Evolutionary conservation across 2,797 vertebrate species (phyloP).

Genomic region (Eulemur albifrons): DNA sequence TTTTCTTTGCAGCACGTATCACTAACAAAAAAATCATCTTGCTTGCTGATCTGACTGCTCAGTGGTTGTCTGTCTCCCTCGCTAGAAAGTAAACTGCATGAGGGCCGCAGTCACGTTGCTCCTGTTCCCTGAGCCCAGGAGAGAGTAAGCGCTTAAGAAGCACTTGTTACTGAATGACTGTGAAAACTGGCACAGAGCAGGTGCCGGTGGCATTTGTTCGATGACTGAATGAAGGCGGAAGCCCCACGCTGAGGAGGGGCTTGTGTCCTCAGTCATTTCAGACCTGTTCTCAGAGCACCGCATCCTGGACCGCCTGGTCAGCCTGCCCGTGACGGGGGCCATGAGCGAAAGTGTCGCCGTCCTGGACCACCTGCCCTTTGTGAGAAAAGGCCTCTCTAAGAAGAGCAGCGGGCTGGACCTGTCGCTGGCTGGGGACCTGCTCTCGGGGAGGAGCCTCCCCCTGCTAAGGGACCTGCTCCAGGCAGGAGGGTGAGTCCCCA

Average conservation of each 20-base stretch:
- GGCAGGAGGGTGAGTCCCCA: slow-evolving; percentile 3
- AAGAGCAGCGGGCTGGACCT: slow-evolving; percentile 20
- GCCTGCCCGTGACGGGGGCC: neutral
- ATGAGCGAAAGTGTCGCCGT: neutral
- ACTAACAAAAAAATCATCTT: neutral
- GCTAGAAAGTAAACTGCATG: neutral
- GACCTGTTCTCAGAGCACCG: neutral
- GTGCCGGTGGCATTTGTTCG: neutral
- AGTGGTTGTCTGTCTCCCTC: neutral
- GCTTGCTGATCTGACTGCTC: neutral
- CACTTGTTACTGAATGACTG: neutral
- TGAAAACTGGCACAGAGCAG: neutral
- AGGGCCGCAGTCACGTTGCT: neutral
- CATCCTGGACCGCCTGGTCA: neutral
- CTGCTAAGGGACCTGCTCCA: neutral
- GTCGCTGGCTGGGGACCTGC: neutral
- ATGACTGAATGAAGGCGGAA: neutral
- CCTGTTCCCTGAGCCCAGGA: neutral
- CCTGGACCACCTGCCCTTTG: slow-evolving; percentile 41
- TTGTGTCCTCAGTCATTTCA: slow-evolving; percentile 44
- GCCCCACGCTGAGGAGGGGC: neutral
- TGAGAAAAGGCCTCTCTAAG: neutral
- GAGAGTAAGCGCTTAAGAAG: neutral
- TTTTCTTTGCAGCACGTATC: neutral
- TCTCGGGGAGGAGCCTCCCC: neutral